A percentile compares a stretch with the other conserved stretches of the same genome.
Conservation (phyloP, 2,113 vertebrate genomes). For the Illadopsis cleaveri region DNA sequence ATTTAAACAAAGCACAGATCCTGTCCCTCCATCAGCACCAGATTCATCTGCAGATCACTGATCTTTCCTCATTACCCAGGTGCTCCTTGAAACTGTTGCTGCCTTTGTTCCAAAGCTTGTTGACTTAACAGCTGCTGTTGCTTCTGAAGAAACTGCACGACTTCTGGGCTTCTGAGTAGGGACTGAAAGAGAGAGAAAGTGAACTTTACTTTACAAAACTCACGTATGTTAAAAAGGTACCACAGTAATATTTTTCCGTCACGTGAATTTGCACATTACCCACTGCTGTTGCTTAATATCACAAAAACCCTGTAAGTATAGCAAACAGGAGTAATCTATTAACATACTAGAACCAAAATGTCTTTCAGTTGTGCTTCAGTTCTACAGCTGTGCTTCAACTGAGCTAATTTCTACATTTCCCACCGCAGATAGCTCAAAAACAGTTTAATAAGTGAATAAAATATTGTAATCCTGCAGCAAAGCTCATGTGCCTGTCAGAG, state of each 20-base stretch:
- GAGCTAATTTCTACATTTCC: not conserved
- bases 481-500: not conserved
- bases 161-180: slow-evolving; percentile 94
- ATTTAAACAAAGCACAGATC: not conserved
- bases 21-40: not conserved
- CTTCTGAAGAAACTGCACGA: slow-evolving; percentile 96
- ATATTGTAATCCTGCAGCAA: not conserved
- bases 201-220: not conserved
- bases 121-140: slow-evolving; percentile 90
- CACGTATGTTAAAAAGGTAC: not conserved
- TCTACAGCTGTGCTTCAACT: not conserved
- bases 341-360: not conserved
- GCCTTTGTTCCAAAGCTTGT: slow-evolving; percentile 85
- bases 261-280: not conserved
- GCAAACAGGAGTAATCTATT: not conserved
- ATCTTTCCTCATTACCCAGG: slow-evolving; percentile 57
- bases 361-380: not conserved
- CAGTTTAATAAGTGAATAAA: not conserved
- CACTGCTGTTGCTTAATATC: not conserved
- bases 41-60: not conserved
- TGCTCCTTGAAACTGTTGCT: slow-evolving; percentile 83
- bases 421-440: not conserved
- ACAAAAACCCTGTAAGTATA: not conserved
- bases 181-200: slow-evolving; percentile 78
- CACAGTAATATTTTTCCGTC: not conserved